These are phyloP conservation scores for Leucophenga maculata DNA, from an alignment of 2,888 invertebrate species.

Conservation along the genomic window DNA sequence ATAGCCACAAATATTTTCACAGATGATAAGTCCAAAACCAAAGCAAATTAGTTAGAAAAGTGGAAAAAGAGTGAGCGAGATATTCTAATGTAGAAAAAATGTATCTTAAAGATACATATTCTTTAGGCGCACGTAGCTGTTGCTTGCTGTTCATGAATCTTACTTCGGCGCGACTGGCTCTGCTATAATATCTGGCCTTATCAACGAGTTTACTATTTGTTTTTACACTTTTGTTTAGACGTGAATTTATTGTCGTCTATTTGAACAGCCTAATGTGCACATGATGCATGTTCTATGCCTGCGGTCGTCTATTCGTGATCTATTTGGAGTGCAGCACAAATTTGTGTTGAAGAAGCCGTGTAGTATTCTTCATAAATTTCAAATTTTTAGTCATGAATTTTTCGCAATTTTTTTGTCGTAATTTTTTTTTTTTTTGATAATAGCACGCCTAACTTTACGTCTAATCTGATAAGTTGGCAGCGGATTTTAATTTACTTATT, in stretches of 20 bases:
- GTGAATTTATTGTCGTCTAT: slow-evolving; percentile 52
- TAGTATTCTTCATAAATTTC: slow-evolving; percentile 41
- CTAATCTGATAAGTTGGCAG: background rate
- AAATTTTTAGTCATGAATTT: slow-evolving; percentile 38
- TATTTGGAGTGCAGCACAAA: slow-evolving; percentile 33
- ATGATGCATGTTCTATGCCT: slow-evolving; percentile 28
- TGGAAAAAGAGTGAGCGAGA: slow-evolving; percentile 22
- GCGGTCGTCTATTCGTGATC: too few species aligned
- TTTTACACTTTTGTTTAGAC: slow-evolving; percentile 66
- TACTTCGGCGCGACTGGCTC: background rate
- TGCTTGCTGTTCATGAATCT: background rate
- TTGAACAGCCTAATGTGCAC: slow-evolving; percentile 50
- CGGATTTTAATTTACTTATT: background rate
- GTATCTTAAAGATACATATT: slow-evolving; percentile 1
- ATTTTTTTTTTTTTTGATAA: slow-evolving; percentile 1
- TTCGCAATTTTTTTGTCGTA: slow-evolving; percentile 38
- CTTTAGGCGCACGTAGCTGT: too few species aligned
- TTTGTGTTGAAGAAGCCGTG: slow-evolving; percentile 6
- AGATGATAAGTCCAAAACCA: slow-evolving; percentile 59
- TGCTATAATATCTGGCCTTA: slow-evolving; percentile 39
- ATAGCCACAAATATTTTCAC: slow-evolving; percentile 67
- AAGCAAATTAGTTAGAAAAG: slow-evolving; percentile 13
- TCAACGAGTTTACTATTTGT: slow-evolving; percentile 46
- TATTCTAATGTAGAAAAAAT: slow-evolving; percentile 3
- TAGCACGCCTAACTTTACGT: too few species aligned